These are phyloP conservation scores for Tenthredo amoena DNA, from an alignment of 2,888 invertebrate genomes.

Conservation along the genomic window DNA sequence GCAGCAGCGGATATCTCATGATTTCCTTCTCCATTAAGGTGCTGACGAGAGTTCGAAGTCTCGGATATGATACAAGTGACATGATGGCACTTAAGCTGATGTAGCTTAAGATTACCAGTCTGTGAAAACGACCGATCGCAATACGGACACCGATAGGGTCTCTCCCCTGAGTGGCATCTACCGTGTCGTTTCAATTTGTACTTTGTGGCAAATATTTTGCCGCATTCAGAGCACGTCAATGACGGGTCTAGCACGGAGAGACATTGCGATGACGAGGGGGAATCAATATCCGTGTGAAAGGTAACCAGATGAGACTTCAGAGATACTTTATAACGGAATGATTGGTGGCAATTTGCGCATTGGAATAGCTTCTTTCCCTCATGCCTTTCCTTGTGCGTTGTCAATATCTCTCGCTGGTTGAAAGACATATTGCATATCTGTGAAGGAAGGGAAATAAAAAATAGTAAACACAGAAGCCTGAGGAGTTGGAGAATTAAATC, in stretches of 20 bases:
- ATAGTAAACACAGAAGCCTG: neutral
- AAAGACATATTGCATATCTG: slow-evolving; percentile 75
- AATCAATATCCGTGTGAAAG: slow-evolving; percentile 67
- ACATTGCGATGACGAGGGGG: slow-evolving; percentile 9
- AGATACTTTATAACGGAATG: slow-evolving; percentile 73
- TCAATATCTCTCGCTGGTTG: slow-evolving; percentile 73
- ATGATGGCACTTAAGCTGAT: slow-evolving; percentile 71
- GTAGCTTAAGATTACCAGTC: slow-evolving; percentile 73
- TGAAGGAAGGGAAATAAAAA: slow-evolving; percentile 16
- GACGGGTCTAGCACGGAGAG: slow-evolving; percentile 1
- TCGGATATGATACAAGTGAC: slow-evolving; percentile 56
- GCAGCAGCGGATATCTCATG: slow-evolving; percentile 53
- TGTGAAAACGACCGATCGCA: slow-evolving; percentile 74
- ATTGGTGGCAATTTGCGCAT: slow-evolving; percentile 73
- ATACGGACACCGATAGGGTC: slow-evolving; percentile 71
- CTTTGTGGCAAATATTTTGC: slow-evolving; percentile 73
- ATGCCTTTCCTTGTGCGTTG: slow-evolving; percentile 72
- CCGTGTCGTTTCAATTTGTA: slow-evolving; percentile 72
- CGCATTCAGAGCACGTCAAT: slow-evolving; percentile 71
- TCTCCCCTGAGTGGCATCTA: slow-evolving; percentile 73
- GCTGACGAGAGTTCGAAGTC: slow-evolving; percentile 35
- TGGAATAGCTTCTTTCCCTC: slow-evolving; percentile 72
- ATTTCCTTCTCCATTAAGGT: slow-evolving; percentile 51
- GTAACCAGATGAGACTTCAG: slow-evolving; percentile 74
- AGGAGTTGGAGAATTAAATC: neutral